A percentile compares a stretch with the other conserved stretches of the same genome.
Conservation (phyloP, 2,888 invertebrate genomes). For the Celastrina argiolus region DNA sequence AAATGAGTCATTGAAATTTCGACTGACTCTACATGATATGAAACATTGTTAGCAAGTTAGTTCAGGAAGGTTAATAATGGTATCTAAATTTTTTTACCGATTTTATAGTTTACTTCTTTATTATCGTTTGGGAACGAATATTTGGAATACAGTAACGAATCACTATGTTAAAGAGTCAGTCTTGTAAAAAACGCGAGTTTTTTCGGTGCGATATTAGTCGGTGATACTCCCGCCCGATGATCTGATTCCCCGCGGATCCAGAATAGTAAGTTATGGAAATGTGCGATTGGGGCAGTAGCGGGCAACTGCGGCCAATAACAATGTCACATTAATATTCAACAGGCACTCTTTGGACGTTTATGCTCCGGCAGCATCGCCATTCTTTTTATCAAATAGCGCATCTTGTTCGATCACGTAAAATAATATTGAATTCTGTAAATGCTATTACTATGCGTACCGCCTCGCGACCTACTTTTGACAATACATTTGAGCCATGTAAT, state of each 20-base stretch:
- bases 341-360: constrained; percentile 68
- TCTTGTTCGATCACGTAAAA: constrained; percentile 49
- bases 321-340: constrained; percentile 78
- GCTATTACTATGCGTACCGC: constrained; percentile 20
- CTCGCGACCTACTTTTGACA: constrained; percentile 17
- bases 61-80: no score
- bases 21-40: no score
- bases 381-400: constrained; percentile 57
- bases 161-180: neutral
- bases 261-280: constrained; percentile 79
- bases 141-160: no score
- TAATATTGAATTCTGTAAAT: constrained; percentile 33
- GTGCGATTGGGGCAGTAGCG: constrained; percentile 75
- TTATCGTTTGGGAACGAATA: no score
- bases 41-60: no score
- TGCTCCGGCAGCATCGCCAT: constrained; percentile 60
- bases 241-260: constrained; percentile 72
- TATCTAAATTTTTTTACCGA: no score
- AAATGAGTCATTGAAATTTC: no score
- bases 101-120: no score
- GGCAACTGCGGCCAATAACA: constrained; percentile 76
- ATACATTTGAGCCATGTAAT: constrained; percentile 1
- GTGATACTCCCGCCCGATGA: constrained; percentile 43
- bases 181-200: constrained; percentile 43
- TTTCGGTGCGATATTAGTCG: constrained; percentile 59